phyloP scores from a whole-genome alignment of 2,888 invertebrate species.

The Eupithecia abbreviata region DNA sequence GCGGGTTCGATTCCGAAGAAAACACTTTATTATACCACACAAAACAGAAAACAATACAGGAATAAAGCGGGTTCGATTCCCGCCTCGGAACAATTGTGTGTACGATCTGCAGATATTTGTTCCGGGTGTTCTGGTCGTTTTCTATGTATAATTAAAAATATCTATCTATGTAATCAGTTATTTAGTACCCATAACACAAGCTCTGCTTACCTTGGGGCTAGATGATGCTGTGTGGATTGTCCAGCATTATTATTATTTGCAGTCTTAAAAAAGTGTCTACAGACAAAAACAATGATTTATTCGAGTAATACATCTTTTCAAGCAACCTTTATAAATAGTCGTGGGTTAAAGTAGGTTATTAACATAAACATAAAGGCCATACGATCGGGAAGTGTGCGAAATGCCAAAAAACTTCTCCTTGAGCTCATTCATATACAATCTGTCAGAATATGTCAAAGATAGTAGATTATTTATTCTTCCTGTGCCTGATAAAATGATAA shows the following conservation, averaged over 20 bases:
- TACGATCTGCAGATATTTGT: no score
- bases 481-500: neutral
- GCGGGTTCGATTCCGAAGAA: no score
- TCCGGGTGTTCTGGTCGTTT: no score
- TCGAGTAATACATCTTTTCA: conserved; percentile 17
- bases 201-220: no score
- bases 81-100: no score
- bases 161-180: no score
- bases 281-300: conserved; percentile 15
- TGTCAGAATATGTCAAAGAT: conserved; percentile 36
- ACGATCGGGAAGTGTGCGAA: conserved; percentile 30
- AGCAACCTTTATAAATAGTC: conserved; percentile 21
- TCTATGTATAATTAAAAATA: no score
- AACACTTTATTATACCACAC: no score
- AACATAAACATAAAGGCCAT: conserved; percentile 27
- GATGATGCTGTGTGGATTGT: no score
- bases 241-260: neutral
- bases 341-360: conserved; percentile 16
- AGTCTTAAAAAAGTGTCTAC: neutral
- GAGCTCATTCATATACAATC: conserved; percentile 23
- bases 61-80: no score
- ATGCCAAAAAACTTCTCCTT: conserved; percentile 35
- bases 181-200: no score
- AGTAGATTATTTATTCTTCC: conserved; percentile 26
- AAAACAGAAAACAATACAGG: no score